Base-by-base conservation (phyloP, 2,797 vertebrate species). In the Petrocephalus sullivani region DNA sequence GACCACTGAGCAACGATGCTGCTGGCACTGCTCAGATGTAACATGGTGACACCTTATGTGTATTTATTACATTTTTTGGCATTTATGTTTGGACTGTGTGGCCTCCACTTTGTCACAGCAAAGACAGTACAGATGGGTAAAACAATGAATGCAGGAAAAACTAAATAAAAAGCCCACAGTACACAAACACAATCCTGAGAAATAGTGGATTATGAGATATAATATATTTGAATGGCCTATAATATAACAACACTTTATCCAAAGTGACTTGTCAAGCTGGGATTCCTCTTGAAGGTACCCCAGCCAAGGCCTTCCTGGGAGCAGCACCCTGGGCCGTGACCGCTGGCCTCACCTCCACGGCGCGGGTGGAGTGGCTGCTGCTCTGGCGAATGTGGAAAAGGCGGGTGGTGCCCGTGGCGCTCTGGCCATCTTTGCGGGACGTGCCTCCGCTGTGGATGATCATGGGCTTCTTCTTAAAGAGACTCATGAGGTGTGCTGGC, bases 321-420 rank as follows among this genome's bases (percentile, higher is more conserved):
- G 71, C 28, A 54, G 49, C 2, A n/a, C 53, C 28, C 19, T n/a
- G 3, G 7, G 53, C 4, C 8, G 23, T 19, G 49, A 9, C 0
- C 0, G 64, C 0, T 0, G 84, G 9, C 49, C 93, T 89, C 46
- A 96, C 96, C 95, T 96, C 96, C 41, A 96, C 94, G 51, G 95
- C 95, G 1, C 96, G 92, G 0, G 91, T 93, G 51, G 93, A 93
- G 58, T 90, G 91, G 88, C 93, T 95, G 90, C 93, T 90, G 90
- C 93, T 94, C 90, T 90, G 91, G 86, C 95, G 95, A 90, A 96
- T 94, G 1, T 96, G 95, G 91, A 95, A 96, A 90, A 96, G 94
- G 0, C 94, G 94, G 0, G 90, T 93, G 78, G 37, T 87, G 53
- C 78, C 89, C 0, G 93, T 16, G 33, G 88, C 6, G 87, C 78